Percentiles rank a stretch among this genome's conserved stretches.
These are phyloP conservation scores for Ascidia mentula DNA, from an alignment of 23 tunicate genomes.

Conservation along the genomic window DNA sequence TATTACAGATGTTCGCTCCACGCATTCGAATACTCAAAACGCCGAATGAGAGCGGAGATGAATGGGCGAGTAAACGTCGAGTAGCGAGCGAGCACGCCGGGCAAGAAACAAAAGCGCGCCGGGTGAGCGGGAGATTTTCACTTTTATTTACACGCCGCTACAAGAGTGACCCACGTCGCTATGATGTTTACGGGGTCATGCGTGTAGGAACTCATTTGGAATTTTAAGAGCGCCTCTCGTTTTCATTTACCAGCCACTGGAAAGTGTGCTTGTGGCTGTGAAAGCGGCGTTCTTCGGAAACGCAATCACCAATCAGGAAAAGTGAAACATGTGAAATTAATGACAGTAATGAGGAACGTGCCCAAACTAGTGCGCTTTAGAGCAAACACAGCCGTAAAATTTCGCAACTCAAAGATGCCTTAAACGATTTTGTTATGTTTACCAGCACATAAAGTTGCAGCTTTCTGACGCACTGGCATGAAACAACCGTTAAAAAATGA, in stretches of 20 bases:
- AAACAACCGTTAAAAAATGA: neutral
- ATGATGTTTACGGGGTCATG: constrained; percentile 28
- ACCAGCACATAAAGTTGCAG: too few species aligned
- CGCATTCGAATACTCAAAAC: constrained; percentile 16
- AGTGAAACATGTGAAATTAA: neutral
- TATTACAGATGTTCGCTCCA: constrained; percentile 30
- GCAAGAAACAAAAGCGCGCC: constrained; percentile 9
- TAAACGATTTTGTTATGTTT: too few species aligned
- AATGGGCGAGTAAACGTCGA: constrained; percentile 48
- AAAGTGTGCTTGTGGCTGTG: constrained; percentile 13
- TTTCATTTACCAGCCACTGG: constrained; percentile 5
- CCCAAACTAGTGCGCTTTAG: neutral
- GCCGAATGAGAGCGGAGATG: constrained; percentile 25
- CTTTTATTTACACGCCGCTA: constrained; percentile 25
- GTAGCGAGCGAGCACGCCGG: constrained; percentile 18
- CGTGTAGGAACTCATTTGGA: constrained; percentile 20
- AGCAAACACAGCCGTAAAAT: neutral
- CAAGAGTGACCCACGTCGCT: constrained; percentile 1
- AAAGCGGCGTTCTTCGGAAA: neutral
- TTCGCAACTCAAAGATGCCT: neutral
- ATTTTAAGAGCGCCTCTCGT: constrained; percentile 7
- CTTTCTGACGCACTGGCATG: too few species aligned
- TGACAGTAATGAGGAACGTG: constrained; percentile 10
- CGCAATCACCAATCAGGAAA: neutral
- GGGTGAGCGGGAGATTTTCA: constrained; percentile 4